Percentiles rank a stretch among this genome's conserved stretches.
These are phyloP conservation scores for Myotis vivesi DNA, from an alignment of 2,797 vertebrate species.

Conservation along the genomic window DNA sequence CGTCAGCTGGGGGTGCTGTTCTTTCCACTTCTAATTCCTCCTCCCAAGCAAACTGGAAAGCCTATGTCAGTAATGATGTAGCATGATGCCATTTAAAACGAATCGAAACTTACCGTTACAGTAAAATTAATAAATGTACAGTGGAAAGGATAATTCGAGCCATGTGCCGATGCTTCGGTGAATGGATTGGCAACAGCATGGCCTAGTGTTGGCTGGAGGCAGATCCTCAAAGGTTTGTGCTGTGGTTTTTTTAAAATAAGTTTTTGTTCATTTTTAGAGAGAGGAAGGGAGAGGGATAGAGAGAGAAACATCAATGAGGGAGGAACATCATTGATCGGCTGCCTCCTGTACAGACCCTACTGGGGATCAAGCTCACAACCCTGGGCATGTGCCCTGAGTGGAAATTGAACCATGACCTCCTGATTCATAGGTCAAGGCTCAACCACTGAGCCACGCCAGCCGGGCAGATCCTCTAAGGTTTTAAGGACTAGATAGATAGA, in stretches of 20 bases:
- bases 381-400: too few species aligned
- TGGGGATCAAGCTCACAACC: too few species aligned
- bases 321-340: too few species aligned
- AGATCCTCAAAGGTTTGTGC: neutral
- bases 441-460: neutral
- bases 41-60: conserved; percentile 68
- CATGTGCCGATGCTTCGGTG: neutral
- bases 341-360: too few species aligned
- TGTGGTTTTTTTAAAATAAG: too few species aligned
- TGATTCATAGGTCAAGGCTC: too few species aligned
- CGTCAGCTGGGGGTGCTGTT: conserved; percentile 86
- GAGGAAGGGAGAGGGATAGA: too few species aligned
- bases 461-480: neutral
- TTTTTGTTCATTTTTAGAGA: too few species aligned
- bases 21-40: conserved; percentile 68
- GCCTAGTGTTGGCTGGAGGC: neutral
- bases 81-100: neutral
- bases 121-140: neutral
- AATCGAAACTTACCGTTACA: neutral
- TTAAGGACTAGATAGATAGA: neutral
- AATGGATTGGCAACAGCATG: neutral
- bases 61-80: conserved; percentile 31
- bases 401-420: too few species aligned
- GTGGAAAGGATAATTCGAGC: neutral
- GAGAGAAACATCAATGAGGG: too few species aligned